Percentiles rank a stretch among this genome's conserved stretches.
Conservation (phyloP, 2,113 vertebrate genomes). For the Canis aureus region DNA sequence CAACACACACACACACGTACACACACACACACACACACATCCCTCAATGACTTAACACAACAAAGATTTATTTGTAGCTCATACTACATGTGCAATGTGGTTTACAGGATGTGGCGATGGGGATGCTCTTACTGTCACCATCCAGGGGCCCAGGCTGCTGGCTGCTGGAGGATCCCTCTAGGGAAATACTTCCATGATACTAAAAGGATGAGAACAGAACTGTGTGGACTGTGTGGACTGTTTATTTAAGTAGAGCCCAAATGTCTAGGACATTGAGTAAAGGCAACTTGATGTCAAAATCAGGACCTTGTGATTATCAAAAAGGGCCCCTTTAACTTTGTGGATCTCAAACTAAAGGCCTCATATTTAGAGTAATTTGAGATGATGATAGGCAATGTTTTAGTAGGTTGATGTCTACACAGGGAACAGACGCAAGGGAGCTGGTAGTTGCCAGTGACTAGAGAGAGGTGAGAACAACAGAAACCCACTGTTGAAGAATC, state of each 20-base stretch:
- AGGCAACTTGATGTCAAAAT: neutral
- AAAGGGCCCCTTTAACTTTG: neutral
- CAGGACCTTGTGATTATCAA: neutral
- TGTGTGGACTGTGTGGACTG: no score
- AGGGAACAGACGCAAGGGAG: accelerated
- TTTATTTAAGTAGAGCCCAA: neutral
- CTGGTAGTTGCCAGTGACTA: neutral
- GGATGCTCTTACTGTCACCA: no score
- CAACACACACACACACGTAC: neutral
- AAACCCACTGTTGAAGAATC: neutral
- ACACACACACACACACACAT: neutral
- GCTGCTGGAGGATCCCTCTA: neutral
- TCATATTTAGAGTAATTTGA: neutral
- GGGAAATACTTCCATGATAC: neutral
- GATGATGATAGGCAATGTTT: neutral
- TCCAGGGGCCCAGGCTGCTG: neutral
- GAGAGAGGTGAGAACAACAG: neutral
- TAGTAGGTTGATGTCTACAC: neutral
- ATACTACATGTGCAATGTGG: no score
- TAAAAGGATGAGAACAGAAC: neutral
- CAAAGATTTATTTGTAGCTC: neutral
- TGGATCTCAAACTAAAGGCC: neutral
- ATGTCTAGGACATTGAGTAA: neutral
- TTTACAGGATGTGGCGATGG: neutral
- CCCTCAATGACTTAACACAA: neutral